Percentiles rank a stretch among this genome's conserved stretches.
Conservation (phyloP, 2,113 vertebrate species). For the Solea senegalensis region DNA sequence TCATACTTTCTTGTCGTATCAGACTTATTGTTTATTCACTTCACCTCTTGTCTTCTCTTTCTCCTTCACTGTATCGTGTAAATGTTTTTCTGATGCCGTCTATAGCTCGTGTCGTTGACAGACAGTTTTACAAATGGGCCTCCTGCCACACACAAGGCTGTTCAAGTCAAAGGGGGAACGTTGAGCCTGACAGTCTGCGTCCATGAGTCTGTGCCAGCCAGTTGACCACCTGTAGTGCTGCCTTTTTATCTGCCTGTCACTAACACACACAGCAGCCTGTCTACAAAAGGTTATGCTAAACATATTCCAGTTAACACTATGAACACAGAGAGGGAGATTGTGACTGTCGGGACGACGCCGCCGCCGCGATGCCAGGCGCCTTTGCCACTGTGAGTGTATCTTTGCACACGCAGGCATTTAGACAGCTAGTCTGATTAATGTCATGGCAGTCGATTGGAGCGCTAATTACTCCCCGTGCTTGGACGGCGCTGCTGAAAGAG, state of each 20-base stretch:
- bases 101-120: conserved; percentile 32
- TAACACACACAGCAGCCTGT: conserved; percentile 42
- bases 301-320: conserved; percentile 30
- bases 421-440: conserved; percentile 75
- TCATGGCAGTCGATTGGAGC: conserved; percentile 68
- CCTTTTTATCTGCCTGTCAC: conserved; percentile 11
- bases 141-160: conserved; percentile 26
- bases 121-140: conserved; percentile 25
- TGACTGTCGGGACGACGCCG: conserved; percentile 28
- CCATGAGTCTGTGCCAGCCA: conserved; percentile 68
- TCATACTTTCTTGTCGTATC: too few species aligned
- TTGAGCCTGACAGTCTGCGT: conserved; percentile 60
- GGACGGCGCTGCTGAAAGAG: conserved; percentile 59
- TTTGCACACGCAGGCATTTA: conserved; percentile 40
- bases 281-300: conserved; percentile 74
- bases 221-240: conserved; percentile 59
- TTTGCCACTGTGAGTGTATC: conserved; percentile 35
- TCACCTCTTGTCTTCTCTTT: too few species aligned
- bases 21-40: too few species aligned
- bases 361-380: conserved; percentile 35
- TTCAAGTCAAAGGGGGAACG: conserved; percentile 41
- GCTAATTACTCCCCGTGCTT: conserved; percentile 79
- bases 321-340: neutral
- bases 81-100: conserved; percentile 1
- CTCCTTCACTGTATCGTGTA: too few species aligned